Base-by-base conservation (phyloP, 2,797 vertebrate species). In the Chanos chanos region DNA sequence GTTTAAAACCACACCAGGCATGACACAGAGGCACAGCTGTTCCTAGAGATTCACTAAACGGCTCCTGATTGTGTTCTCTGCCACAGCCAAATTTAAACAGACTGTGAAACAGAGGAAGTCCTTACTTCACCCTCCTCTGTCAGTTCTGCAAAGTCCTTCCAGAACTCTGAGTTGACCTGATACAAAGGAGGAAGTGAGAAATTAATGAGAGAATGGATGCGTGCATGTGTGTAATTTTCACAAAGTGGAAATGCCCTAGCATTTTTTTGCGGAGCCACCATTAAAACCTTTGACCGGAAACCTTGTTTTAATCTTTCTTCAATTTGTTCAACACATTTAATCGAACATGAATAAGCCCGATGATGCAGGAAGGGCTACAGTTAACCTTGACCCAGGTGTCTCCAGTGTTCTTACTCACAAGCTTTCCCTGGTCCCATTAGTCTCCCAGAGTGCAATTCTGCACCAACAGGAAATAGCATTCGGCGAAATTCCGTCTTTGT, bases 351-450 rank as follows among this genome's bases (percentile, higher is more conserved):
- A 83, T 79, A 78, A 76, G 66, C 9, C 45, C 33, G 40, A 8
- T 24, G 19, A 63, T 67, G 71, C 60, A 71, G 57, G 16, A 15
- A 44, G 51, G 65, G 70, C 68, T 68, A 64, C 55, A 68, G n/a
- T 84, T 83, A 81, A 81, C 76, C 74, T 83, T 81, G 79, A 84
- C 78, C 75, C 25, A 41, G 41, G 57, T 68, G 75, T 79, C 58
- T 69, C 68, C 40, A 57, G 76, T 66, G 68, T 33, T 64, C 70
- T 70, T 68, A 82, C 64, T 81, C 71, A 80, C 74, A 57, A 66
- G 47, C 64, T 34, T 65, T 74, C 30, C 34, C 72, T 53, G 51
- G 13, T 34, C 15, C 51, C 48, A 34, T 47, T 9, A 3, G 2
- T 45, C 45, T 77, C 56, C 67, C 76, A 69, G 75, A 76, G 64